These are phyloP conservation scores for Apantesis nais DNA, from an alignment of 2,888 invertebrate species.

Conservation along the genomic window DNA sequence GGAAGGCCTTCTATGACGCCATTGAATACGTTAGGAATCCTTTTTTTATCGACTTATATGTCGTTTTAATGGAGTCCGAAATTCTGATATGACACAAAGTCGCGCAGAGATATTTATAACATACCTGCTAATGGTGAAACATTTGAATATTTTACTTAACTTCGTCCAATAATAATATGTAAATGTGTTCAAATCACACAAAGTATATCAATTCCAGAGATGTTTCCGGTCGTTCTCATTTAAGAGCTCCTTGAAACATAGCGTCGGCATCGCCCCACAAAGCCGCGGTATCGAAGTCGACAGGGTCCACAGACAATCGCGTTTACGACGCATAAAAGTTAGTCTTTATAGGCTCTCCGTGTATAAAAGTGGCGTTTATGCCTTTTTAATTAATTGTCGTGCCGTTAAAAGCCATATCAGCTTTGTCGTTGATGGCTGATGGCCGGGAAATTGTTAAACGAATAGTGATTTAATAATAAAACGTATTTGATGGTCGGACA, in stretches of 20 bases:
- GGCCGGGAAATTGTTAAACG: conserved; percentile 78
- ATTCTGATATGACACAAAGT: conserved; percentile 21
- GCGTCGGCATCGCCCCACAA: conserved; percentile 54
- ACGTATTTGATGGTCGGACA: conserved; percentile 71
- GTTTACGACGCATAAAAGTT: conserved; percentile 86
- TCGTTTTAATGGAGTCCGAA: conserved; percentile 51
- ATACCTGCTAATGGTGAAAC: background rate
- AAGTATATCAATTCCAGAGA: conserved; percentile 29
- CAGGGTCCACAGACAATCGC: conserved; percentile 82
- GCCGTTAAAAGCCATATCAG: conserved; percentile 82
- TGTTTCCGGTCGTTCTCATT: conserved; percentile 57
- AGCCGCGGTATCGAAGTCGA: conserved; percentile 69
- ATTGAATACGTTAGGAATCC: conserved; percentile 51
- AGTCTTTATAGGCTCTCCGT: conserved; percentile 84
- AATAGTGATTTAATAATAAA: conserved; percentile 82
- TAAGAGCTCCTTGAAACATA: conserved; percentile 57
- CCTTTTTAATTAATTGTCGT: conserved; percentile 84
- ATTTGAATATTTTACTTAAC: background rate
- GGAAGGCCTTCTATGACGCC: conserved; percentile 46
- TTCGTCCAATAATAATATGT: background rate
- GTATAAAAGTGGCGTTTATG: conserved; percentile 85
- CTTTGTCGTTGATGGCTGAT: conserved; percentile 76
- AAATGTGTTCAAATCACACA: background rate
- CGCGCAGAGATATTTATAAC: conserved; percentile 14
- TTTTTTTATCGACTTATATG: conserved; percentile 50